Evolutionary conservation across 2,888 invertebrate genomes (phyloP), one percentile per base, ranked within the genome.

Genomic region (Acutogordius australiensis): DNA sequence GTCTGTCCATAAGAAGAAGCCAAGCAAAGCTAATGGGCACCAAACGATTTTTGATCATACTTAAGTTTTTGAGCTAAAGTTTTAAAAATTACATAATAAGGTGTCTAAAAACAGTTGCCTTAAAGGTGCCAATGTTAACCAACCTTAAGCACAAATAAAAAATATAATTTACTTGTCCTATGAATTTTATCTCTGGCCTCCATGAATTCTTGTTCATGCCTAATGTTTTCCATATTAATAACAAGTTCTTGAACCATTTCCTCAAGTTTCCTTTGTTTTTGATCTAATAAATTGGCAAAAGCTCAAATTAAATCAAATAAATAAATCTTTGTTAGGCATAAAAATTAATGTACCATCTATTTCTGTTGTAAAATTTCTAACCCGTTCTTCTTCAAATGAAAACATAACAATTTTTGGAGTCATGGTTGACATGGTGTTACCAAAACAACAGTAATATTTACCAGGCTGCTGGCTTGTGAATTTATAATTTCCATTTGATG

Each of bases 181-280:
- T 99, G 97, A 67, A 90, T 90, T 67, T 87, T 78, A 70, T 97
- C 97, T 62, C 97, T 78, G 1, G 94, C 84, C 79, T 88, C 86
- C 91, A 97, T 94, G 68, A 94, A 97, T 68, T 97, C 94, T 70
- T 97, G 97, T 73, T 99, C 97, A 72, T 88, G 88, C 72, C 94
- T 94, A 1, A 99, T 91, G 62, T 84, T 82, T 58, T 73, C 74
- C 62, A 99, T 75, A 29, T 87, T 82, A 44, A 81, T 80, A 4
- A 83, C 84, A 30, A 99, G 76, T 70, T 97, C 90, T 66, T 81
- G 81, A 64, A 99, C 88, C 94, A 94, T 94, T 65, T 87, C 84
- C 66, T 90, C 88, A 61, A 99, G 75, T 70, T 91, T 94, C 65
- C 82, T 83, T 66, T 87, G 84, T 62, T 75, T 71, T 21, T 67